Percentiles rank a stretch among this genome's conserved stretches.
These are phyloP conservation scores for Hylaeus volcanicus DNA, from an alignment of 1,140 invertebrate genomes.

Conservation along the genomic window DNA sequence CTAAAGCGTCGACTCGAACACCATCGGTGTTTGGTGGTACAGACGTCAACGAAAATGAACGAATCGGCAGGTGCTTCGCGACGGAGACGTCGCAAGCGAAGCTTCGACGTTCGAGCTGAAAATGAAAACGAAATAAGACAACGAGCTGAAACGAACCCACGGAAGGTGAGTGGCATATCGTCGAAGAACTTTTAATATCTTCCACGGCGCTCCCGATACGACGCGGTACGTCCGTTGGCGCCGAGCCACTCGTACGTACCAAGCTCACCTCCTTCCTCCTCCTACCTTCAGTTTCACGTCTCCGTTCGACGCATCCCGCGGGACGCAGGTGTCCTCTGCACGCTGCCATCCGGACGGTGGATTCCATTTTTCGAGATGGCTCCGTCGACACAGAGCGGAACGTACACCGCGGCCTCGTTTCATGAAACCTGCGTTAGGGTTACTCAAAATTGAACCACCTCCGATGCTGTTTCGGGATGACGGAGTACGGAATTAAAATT, in stretches of 20 bases:
- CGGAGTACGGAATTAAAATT: too few species aligned
- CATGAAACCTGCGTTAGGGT: too few species aligned
- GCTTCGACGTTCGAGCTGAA: not conserved
- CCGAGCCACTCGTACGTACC: conserved; percentile 53
- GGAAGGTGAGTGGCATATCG: conserved; percentile 68
- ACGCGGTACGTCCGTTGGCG: conserved; percentile 65
- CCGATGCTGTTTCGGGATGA: too few species aligned
- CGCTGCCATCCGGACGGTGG: conserved; percentile 17
- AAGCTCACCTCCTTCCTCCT: conserved; percentile 39
- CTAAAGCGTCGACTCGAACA: too few species aligned
- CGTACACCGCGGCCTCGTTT: conserved; percentile 2
- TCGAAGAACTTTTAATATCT: conserved; percentile 75
- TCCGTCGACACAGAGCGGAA: conserved; percentile 4
- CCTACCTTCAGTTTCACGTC: conserved; percentile 16
- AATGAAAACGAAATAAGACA: conserved; percentile 15
- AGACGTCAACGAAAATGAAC: not conserved
- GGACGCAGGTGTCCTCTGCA: conserved; percentile 41
- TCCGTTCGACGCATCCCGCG: conserved; percentile 39
- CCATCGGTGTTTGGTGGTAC: not conserved
- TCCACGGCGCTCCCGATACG: conserved; percentile 66
- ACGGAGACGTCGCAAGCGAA: conserved; percentile 10
- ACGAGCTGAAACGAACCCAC: conserved; percentile 19
- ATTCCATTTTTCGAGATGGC: conserved; percentile 26
- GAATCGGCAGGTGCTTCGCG: conserved; percentile 12
- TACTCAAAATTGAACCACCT: too few species aligned